Base-by-base conservation (phyloP, 2,113 vertebrate genomes). In the Columba janthina region DNA sequence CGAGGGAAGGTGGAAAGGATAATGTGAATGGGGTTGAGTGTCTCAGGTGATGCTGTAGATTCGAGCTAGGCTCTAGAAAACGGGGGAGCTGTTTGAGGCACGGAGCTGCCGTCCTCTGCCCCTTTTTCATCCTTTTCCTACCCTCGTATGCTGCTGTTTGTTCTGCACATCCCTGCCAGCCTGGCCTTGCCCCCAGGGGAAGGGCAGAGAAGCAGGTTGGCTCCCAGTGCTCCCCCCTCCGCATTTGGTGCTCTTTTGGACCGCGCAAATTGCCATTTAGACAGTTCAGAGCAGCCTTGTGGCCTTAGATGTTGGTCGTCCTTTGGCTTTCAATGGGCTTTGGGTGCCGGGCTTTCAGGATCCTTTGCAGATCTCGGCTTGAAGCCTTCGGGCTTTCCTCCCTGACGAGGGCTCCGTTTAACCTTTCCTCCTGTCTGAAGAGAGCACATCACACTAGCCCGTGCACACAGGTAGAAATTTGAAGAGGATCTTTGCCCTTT, bases 351-450 rank as follows among this genome's bases (percentile, higher is more conserved):
- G 46, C 72, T 76, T 67, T 84, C 32, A 3, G 51, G 51, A 56
- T 60, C 40, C 90, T 85, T 57, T 67, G 79, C 60, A 38, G 72
- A 77, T 57, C 69, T 71, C 4, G 0, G 29, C 72, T 96, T 65
- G 66, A 73, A 90, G 91, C 85, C 78, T 93, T 15, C 38, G 0
- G 1, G 65, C 94, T 93, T 89, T 79, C 50, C 44, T 93, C 40
- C 21, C 67, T 0, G 0, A 51, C 0, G 3, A 74, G 76, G 73
- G 88, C 73, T 90, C 82, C 4, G 3, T 93, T 95, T 93, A 97
- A 96, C 95, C 91, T 97, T 95, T 94, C 69, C 88, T 98, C 95
- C 66, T 91, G 82, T 97, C 95, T 96, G 89, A 70, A 72, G 74
- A 18, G 70, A 94, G 93, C 92, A 82, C 81, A 44, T 94, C 83